A percentile compares a stretch with the other conserved stretches of the same genome.
Evolutionary conservation across 2,797 vertebrate genomes (phyloP).

Genomic region (Phrynocephalus guinanensis): DNA sequence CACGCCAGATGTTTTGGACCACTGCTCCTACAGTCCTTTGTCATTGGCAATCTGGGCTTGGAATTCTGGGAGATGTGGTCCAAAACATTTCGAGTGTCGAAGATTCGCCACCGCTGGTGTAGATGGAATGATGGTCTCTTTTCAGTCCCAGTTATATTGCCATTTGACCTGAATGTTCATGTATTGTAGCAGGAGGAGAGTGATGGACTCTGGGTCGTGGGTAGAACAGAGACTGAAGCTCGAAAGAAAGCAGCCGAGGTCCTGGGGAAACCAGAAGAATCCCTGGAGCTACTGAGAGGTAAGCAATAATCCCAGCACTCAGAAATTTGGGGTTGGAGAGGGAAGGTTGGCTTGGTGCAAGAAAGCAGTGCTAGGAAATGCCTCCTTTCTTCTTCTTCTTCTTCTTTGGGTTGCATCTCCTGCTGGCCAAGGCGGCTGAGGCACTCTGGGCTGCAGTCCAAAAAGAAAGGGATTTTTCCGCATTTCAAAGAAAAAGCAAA

Average conservation of each 20-base stretch:
- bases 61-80: too few relatives aligned
- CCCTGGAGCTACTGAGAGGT: slow-evolving; percentile 83
- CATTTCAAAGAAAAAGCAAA: neutral
- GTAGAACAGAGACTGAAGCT: slow-evolving; percentile 82
- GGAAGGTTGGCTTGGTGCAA: too few relatives aligned
- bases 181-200: slow-evolving; percentile 58
- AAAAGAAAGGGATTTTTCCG: too few relatives aligned
- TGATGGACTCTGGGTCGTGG: slow-evolving; percentile 84
- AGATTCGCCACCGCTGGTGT: too few relatives aligned
- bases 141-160: neutral
- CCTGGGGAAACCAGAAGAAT: slow-evolving; percentile 73
- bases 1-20: too few relatives aligned
- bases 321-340: neutral
- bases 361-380: neutral
- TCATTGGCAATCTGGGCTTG: too few relatives aligned
- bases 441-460: too few relatives aligned
- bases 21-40: too few relatives aligned
- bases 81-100: too few relatives aligned
- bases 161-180: too few relatives aligned
- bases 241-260: slow-evolving; percentile 77
- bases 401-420: neutral
- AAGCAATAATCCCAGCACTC: slow-evolving; percentile 19
- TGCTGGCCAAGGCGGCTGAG: too few relatives aligned
- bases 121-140: slow-evolving; percentile 34
- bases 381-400: too few relatives aligned